phyloP scores from a whole-genome alignment of 2,113 vertebrate genomes.

The Pandion haliaetus region DNA sequence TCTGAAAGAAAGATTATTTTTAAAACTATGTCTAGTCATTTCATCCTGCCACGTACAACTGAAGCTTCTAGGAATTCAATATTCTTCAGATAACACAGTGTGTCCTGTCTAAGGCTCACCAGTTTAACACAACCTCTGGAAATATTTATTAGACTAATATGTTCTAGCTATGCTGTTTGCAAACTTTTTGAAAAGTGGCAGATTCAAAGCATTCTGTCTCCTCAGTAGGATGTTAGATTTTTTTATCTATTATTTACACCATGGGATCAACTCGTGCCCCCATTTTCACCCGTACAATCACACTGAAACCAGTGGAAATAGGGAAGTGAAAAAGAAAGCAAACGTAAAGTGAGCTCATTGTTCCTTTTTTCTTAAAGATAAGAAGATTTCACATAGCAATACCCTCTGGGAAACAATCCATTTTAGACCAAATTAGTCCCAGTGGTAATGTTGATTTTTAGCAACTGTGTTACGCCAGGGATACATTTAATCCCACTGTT shows the following conservation, averaged over 20 bases:
- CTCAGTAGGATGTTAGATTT: background rate
- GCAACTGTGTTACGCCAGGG: conserved; percentile 1
- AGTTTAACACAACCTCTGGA: background rate
- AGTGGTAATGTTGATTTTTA: conserved; percentile 30
- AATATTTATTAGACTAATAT: background rate
- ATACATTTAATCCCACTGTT: conserved; percentile 9
- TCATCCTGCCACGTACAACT: background rate
- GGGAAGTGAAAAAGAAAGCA: background rate
- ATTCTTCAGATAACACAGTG: background rate
- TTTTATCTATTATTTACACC: background rate
- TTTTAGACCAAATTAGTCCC: conserved; percentile 39
- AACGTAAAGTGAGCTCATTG: background rate
- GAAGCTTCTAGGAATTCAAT: background rate
- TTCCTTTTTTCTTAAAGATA: background rate
- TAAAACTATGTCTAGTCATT: background rate
- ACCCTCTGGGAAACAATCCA: background rate
- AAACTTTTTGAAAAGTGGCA: background rate
- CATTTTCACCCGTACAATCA: background rate
- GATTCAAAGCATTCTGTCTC: background rate
- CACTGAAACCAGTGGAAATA: background rate
- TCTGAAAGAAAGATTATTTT: background rate
- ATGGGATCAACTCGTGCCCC: background rate
- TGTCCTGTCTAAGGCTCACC: background rate
- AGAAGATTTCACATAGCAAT: conserved; percentile 3
- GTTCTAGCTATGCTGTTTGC: background rate